Evolutionary conservation across 2,113 vertebrate genomes (phyloP).

Genomic region (Rhea pennata): DNA sequence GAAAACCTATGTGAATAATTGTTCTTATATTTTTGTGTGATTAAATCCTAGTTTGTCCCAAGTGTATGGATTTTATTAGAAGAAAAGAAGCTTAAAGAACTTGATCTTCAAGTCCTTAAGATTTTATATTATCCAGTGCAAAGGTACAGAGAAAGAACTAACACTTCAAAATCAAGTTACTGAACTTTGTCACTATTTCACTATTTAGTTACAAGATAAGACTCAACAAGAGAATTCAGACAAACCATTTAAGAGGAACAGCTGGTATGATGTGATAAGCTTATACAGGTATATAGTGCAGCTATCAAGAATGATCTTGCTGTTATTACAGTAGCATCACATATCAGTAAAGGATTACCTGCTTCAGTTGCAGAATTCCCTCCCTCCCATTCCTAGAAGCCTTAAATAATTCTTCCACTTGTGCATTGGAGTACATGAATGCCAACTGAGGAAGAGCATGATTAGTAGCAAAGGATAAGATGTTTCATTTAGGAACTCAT

Average conservation of each 20-base stretch:
- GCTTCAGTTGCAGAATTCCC: not conserved
- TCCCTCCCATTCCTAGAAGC: not conserved
- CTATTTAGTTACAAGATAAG: not conserved
- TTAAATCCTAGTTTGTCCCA: no score
- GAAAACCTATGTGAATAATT: no score
- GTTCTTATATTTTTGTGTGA: no score
- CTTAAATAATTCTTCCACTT: not conserved
- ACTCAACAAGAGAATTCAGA: not conserved
- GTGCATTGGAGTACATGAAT: not conserved
- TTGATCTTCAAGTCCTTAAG: no score
- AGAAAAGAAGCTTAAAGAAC: no score
- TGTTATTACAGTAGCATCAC: accelerated
- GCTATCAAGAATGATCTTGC: not conserved
- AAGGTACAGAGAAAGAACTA: no score
- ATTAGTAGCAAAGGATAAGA: not conserved
- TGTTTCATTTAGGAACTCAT: not conserved
- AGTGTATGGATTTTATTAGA: no score
- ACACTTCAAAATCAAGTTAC: no score
- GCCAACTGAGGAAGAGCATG: not conserved
- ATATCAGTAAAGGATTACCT: not conserved
- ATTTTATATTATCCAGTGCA: no score
- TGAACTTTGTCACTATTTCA: no score
- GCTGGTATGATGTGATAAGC: not conserved
- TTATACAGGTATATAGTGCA: accelerated
- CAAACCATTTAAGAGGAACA: not conserved